A percentile compares a stretch with the other conserved stretches of the same genome.
These are phyloP conservation scores for Chirona hameri DNA, from an alignment of 2,888 invertebrate species.

Conservation along the genomic window DNA sequence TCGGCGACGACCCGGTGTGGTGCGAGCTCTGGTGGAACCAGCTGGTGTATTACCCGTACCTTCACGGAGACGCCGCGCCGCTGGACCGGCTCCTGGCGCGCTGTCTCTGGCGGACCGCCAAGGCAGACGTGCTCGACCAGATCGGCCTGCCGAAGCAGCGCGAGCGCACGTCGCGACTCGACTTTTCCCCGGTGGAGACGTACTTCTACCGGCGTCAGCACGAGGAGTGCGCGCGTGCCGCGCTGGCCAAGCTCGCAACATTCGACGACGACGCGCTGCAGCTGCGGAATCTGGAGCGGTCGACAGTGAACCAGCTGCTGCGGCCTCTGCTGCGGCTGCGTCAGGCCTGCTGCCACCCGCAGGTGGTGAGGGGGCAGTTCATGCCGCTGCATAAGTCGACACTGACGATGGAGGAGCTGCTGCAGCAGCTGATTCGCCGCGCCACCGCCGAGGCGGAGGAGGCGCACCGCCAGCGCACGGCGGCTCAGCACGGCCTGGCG, in stretches of 20 bases:
- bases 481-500: conserved; percentile 65
- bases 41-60: conserved; percentile 54
- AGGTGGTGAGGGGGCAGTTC: conserved; percentile 57
- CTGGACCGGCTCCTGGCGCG: conserved; percentile 55
- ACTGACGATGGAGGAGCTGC: conserved; percentile 61
- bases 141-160: conserved; percentile 41
- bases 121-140: conserved; percentile 63
- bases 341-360: conserved; percentile 68
- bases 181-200: conserved; percentile 68
- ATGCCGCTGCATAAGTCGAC: conserved; percentile 53
- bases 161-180: conserved; percentile 55
- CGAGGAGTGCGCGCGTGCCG: conserved; percentile 52
- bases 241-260: conserved; percentile 50
- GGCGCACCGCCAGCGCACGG: conserved; percentile 58
- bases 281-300: conserved; percentile 48
- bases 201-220: conserved; percentile 67
- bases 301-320: conserved; percentile 54
- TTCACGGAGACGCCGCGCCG: conserved; percentile 49
- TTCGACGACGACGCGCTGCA: conserved; percentile 45
- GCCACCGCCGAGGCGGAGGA: conserved; percentile 60
- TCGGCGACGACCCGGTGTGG: conserved; percentile 58
- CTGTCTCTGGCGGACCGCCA: conserved; percentile 67
- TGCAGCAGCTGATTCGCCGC: conserved; percentile 61
- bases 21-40: conserved; percentile 54
- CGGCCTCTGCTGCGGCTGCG: conserved; percentile 62